Evolutionary conservation across 2,797 vertebrate genomes (phyloP), one percentile per base, ranked within the genome.

Genomic region (Amblyraja radiata): DNA sequence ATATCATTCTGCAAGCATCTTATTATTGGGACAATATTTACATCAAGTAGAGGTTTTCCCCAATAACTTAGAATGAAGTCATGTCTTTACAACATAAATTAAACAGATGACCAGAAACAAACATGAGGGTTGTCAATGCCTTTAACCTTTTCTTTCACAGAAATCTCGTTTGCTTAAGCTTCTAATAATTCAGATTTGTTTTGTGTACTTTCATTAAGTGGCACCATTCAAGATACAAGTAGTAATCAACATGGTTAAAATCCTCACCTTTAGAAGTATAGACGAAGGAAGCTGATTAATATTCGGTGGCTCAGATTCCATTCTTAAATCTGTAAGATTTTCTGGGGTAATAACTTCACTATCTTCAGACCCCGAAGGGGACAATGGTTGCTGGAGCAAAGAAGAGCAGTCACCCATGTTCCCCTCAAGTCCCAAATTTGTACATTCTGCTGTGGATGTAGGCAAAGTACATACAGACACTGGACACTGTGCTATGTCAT

Each of bases 201-300:
- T 73, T 36, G 36, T 9, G 16, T 39, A 36, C 32, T 90, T 32
- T 39, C 32, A 73, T 39, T 13, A 39, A 25, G 76, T 58, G 11
- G 25, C 16, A 11, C 9, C 14, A 25, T 54, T 92, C 39, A 92
- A 58, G 73, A 28, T 11, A 76, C 21, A 76, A 92, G n/a, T 39
- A 58, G 7, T 13, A 92, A 14, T 6, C 46, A 74, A 11, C 71
- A 58, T 28, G 28, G 68, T 54, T 74, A 92, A 21, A 36, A 46
- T 5, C 11, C 96, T 95, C 94, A 99, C 99, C 98, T 99, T 99
- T 71, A 99, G 98, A 73, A 99, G 98, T 93, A 99, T 98, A 94
- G 99, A 99, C 83, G 98, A 98, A 93, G 99, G 98, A 95, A 99
- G 97, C 95, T 99, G 98, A 95, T 99, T 99, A 95, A 99, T 98